Conservation (phyloP, 2,797 vertebrate species). For the Crax fasciolata region DNA sequence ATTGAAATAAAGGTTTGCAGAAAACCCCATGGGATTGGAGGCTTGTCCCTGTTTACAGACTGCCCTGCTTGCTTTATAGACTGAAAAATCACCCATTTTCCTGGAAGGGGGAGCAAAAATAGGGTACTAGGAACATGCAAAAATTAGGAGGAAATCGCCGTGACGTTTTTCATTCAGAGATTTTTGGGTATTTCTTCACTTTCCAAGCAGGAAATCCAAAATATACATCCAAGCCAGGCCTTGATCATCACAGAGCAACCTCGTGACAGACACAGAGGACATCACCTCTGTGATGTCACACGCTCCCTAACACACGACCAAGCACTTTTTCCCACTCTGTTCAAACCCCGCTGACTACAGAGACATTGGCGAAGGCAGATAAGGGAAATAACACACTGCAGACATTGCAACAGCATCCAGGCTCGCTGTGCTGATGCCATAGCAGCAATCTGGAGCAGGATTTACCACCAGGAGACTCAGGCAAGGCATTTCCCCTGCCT, state of each 20-base stretch:
- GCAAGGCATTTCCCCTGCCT: background rate
- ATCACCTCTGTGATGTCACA: background rate
- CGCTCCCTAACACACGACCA: fast-evolving
- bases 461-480: background rate
- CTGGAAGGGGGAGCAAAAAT: background rate
- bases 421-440: too few species aligned
- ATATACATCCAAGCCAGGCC: fast-evolving
- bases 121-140: fast-evolving
- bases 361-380: fast-evolving
- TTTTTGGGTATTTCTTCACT: background rate
- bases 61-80: background rate
- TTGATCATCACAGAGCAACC: fast-evolving
- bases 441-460: background rate
- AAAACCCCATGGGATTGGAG: background rate
- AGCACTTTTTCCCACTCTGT: background rate
- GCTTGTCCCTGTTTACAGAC: background rate
- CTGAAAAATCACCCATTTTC: background rate
- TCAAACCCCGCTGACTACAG: background rate
- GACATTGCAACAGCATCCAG: background rate
- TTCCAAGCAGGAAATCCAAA: background rate
- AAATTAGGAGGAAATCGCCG: background rate
- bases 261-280: background rate
- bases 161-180: background rate
- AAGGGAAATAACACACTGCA: background rate
- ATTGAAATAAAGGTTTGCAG: fast-evolving